Evolutionary conservation across 2,113 vertebrate species (phyloP), one percentile per base, ranked within the genome.

Genomic region (Peromyscus californicus): DNA sequence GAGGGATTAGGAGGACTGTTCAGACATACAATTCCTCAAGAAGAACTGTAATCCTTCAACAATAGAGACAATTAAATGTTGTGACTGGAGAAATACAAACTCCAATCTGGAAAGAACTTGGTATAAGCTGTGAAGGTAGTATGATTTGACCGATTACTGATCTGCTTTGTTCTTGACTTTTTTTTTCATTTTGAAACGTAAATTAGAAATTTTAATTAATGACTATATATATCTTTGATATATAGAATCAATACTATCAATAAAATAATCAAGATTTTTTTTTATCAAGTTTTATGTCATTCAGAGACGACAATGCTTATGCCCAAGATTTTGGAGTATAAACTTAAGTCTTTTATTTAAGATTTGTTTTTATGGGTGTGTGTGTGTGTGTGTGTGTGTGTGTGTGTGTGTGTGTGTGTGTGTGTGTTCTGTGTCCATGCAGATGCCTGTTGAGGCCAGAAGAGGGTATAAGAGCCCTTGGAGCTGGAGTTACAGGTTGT

Each of bases 121-220:
- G 31, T 17, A 39, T 21, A 9, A 33, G 2, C 90, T 72, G 29
- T 45, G 39, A 82, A 2, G n/a, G 51, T 24, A 88, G 16, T 29
- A 33, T 3, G 19, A 24, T 54, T 42, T 84, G 7, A 51, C 48
- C 75, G 48, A 36, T 65, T 45, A 67, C 1, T 63, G 54, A 74
- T 31, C 29, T 22, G 11, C 36, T 42, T 75, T 36, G 6, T 57
- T 93, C 57, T 22, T 39, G 54, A 69, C 31, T 63, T 90, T 79
- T 2, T 51, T 54, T 57, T 87, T 57, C 22, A 57, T 70, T 48
- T n/a, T 72, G 36, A 85, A 79, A 74, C 26, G 92, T 24, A 45
- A 54, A 88, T 54, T 26, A 91, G 36, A 93, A 90, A 95, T 88
- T 36, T 79, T 57, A 78, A 61, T 31, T 92, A 61, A 13, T 45